Percentiles rank a stretch among this genome's conserved stretches.
Evolutionary conservation across 2,113 vertebrate species (phyloP).

Genomic region (Eubucco bourcierii): DNA sequence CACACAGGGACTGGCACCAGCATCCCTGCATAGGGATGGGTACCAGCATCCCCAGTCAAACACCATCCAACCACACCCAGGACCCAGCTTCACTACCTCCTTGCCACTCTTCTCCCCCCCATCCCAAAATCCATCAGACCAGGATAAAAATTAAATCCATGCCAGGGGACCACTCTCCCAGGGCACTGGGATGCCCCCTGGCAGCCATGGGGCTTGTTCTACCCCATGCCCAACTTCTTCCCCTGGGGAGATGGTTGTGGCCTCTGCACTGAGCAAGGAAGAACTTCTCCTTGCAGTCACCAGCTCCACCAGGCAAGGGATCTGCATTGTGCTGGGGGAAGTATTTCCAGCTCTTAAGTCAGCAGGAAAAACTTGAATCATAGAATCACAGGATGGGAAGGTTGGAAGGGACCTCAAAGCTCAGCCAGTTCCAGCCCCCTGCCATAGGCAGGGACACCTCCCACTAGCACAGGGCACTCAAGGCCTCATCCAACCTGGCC

Average conservation of each 20-base stretch:
- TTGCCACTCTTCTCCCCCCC: not conserved
- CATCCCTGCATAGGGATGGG: rapidly evolving
- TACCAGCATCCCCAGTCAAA: not conserved
- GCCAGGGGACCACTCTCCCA: not conserved
- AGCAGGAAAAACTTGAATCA: not conserved
- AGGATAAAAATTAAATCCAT: not conserved
- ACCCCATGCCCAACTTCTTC: not conserved
- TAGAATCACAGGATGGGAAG: too few relatives aligned
- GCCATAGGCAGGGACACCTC: too few relatives aligned
- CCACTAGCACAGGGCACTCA: too few relatives aligned
- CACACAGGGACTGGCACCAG: not conserved
- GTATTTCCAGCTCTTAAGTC: not conserved
- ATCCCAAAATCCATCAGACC: not conserved
- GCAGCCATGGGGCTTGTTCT: not conserved
- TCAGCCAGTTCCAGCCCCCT: too few relatives aligned
- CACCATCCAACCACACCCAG: not conserved
- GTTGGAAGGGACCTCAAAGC: too few relatives aligned
- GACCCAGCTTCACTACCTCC: not conserved
- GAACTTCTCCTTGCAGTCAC: not conserved
- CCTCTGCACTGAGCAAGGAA: not conserved
- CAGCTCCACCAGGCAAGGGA: rapidly evolving
- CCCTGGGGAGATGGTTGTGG: not conserved
- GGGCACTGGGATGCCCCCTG: not conserved
- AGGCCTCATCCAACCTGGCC: too few relatives aligned
- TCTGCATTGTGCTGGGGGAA: rapidly evolving